Base-by-base conservation (phyloP, 1,140 invertebrate genomes). In the Lepidurus arcticus region DNA sequence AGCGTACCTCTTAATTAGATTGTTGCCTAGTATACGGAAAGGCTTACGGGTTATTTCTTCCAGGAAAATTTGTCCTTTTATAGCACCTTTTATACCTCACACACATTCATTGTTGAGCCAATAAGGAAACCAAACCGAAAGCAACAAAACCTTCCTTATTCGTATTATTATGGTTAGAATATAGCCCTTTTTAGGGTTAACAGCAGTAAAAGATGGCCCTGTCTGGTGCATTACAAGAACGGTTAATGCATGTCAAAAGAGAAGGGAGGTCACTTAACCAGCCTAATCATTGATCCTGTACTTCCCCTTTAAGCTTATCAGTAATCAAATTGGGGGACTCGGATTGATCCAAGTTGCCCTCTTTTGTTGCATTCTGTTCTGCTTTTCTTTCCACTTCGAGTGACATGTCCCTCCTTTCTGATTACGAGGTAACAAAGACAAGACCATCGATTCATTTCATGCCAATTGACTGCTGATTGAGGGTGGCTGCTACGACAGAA, bases 401-500 rank as follows among this genome's bases (percentile, higher is more conserved):
- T 65, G 53, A 65, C 13, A 65, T 65, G n/a, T 65, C 21, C 53
- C 53, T 65, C 53, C 53, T 65, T 65, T 21, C 53, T 65, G 53
- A 9, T 65, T 65, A 65, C 16, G 53, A 21, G 13, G 9, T 21
- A 65, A 65, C 53, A 65, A 65, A 65, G 53, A 65, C 53, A 65
- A 13, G 53, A 65, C 53, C 53, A 21, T 65, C 53, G 53, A 65
- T 65, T 65, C 53, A 65, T 65, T 65, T 65, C 53, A 65, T 65
- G 53, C 53, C 53, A 65, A 65, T 65, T 65, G 53, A 65, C 53
- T 65, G 53, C 53, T 65, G 53, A 65, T 65, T 21, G 53, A 65
- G 53, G 53, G 13, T 65, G 53, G 53, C 53, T 65, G 53, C 53
- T 65, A 21, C 53, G 53, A n/a, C 21, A 21, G 16, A n/a, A 7